phyloP scores from a whole-genome alignment of 2,797 vertebrate species.

The Microctenopoma stevenorrisi region DNA sequence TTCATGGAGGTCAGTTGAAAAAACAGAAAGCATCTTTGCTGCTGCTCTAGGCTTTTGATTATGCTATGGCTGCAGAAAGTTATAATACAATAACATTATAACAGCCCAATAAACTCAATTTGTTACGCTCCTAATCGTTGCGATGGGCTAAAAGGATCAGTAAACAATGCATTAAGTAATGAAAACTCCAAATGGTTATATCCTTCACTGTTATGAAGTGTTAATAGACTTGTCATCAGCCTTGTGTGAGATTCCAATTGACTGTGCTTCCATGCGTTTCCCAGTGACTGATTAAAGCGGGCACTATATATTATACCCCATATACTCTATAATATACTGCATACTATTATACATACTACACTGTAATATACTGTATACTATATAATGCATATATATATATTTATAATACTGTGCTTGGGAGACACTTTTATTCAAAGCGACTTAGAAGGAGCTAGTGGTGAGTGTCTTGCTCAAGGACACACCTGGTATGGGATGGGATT shows the following conservation, averaged over 20 bases:
- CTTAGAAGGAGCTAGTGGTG: too few species aligned
- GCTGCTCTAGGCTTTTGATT: constrained; percentile 32
- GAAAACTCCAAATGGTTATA: constrained; percentile 23
- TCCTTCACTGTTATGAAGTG: constrained; percentile 31
- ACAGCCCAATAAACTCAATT: constrained; percentile 42
- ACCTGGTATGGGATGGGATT: too few species aligned
- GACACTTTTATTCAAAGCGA: too few species aligned
- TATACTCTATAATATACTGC: too few species aligned
- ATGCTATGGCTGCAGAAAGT: constrained; percentile 14
- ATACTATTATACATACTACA: too few species aligned
- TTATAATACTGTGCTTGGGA: too few species aligned
- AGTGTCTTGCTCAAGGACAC: too few species aligned
- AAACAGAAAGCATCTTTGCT: constrained; percentile 24
- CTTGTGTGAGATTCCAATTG: neutral
- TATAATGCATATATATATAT: neutral
- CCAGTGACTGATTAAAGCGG: constrained; percentile 1
- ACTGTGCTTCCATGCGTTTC: neutral
- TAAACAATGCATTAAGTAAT: constrained; percentile 38
- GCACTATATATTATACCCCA: too few species aligned
- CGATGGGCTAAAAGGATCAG: constrained; percentile 44
- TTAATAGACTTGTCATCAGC: constrained; percentile 34
- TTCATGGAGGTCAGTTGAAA: constrained; percentile 32
- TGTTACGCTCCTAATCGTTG: constrained; percentile 28
- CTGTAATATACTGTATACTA: too few species aligned
- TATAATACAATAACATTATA: constrained; percentile 32